Conservation (phyloP, 2,797 vertebrate genomes). For the Gallinago nigripennis region DNA sequence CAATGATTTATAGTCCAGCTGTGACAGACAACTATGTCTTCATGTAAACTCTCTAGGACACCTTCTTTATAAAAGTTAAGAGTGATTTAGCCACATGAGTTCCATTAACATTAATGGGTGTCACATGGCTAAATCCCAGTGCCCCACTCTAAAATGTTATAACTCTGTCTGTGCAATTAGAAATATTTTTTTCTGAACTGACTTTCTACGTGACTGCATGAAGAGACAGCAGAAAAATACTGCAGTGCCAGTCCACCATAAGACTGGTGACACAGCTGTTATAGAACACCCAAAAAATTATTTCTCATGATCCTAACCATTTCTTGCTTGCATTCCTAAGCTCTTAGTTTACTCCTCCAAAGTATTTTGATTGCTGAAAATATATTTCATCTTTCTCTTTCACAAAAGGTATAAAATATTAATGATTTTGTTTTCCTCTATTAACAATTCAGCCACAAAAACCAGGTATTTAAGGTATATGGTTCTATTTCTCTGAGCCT, state of each 20-base stretch:
- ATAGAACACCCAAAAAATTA: not conserved
- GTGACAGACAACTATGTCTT: slow-evolving; percentile 7
- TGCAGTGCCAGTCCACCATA: not conserved
- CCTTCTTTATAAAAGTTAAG: not conserved
- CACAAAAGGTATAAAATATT: not conserved
- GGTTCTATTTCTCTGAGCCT: not conserved
- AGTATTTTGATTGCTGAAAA: not conserved
- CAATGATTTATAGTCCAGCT: slow-evolving; percentile 24
- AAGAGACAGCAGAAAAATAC: not conserved
- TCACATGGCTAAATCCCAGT: slow-evolving; percentile 36
- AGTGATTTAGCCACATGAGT: slow-evolving; percentile 21
- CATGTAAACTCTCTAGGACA: slow-evolving; percentile 16
- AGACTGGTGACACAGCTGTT: not conserved
- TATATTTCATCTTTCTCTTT: not conserved
- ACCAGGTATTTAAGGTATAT: rapidly evolving
- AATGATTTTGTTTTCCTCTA: not conserved
- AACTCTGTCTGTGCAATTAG: not conserved
- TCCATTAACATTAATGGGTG: slow-evolving; percentile 49
- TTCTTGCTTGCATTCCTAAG: not conserved
- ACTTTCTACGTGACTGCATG: not conserved
- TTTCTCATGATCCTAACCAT: not conserved
- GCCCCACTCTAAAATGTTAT: not conserved
- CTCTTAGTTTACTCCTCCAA: not conserved
- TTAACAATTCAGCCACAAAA: not conserved
- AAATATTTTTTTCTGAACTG: slow-evolving; percentile 41